Conservation (phyloP, 2,888 invertebrate species). For the Andrena flavipes region DNA sequence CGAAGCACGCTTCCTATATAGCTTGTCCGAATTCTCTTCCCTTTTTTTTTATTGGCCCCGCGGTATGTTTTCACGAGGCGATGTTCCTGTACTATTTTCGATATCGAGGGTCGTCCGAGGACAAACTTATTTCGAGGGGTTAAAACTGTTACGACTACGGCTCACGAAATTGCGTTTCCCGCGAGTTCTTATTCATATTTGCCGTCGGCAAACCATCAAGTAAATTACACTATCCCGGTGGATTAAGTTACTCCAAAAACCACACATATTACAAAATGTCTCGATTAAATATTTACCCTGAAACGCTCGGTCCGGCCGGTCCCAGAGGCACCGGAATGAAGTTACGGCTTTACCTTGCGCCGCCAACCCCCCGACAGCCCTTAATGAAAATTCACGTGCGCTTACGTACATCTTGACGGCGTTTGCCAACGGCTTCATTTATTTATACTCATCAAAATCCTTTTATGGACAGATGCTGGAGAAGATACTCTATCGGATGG, state of each 20-base stretch:
- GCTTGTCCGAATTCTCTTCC: background rate
- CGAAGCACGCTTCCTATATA: conserved; percentile 12
- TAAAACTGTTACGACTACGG: background rate
- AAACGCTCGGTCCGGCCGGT: conserved; percentile 63
- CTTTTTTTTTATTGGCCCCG: background rate
- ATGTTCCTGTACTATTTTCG: background rate
- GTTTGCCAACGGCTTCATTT: conserved; percentile 22
- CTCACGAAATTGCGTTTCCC: conserved; percentile 37
- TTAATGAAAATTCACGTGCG: conserved; percentile 62
- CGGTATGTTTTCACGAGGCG: conserved; percentile 22
- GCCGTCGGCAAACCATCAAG: conserved; percentile 65
- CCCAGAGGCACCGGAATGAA: conserved; percentile 51
- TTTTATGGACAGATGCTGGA: background rate
- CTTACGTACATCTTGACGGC: conserved; percentile 23
- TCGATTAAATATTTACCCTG: conserved; percentile 80
- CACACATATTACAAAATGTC: conserved; percentile 77
- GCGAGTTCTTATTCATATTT: conserved; percentile 60
- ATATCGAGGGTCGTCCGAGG: conserved; percentile 12
- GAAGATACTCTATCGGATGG: too few relatives aligned
- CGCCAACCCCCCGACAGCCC: conserved; percentile 14
- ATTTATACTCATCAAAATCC: background rate
- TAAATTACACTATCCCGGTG: conserved; percentile 72
- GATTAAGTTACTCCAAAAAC: conserved; percentile 73
- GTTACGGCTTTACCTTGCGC: conserved; percentile 47
- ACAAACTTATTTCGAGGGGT: background rate